These are phyloP conservation scores for Drosophila seguyi DNA, from an alignment of 1,140 invertebrate species.

Conservation along the genomic window DNA sequence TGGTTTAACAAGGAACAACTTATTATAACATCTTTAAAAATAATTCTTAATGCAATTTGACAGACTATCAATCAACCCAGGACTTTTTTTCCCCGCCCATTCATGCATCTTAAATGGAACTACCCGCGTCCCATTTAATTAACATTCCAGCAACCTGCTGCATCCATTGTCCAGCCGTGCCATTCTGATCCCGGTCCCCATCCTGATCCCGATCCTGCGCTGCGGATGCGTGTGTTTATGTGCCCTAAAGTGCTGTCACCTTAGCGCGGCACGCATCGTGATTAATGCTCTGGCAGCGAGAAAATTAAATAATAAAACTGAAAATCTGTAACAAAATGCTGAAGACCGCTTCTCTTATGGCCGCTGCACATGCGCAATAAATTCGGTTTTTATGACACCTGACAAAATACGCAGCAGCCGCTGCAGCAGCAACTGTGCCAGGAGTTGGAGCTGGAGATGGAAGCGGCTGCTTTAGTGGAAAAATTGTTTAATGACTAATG, in stretches of 20 bases:
- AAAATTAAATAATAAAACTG: constrained; percentile 79
- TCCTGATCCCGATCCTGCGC: not conserved
- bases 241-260: constrained; percentile 82
- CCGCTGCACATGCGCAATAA: constrained; percentile 84
- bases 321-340: constrained; percentile 72
- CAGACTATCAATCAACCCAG: constrained; percentile 3
- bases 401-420: constrained; percentile 82
- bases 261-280: constrained; percentile 75
- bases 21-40: too few species aligned
- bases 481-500: constrained; percentile 82
- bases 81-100: not conserved
- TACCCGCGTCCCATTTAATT: constrained; percentile 66
- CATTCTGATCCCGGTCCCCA: constrained; percentile 1
- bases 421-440: constrained; percentile 29
- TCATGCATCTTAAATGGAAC: constrained; percentile 25
- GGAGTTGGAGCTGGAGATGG: constrained; percentile 30
- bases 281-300: constrained; percentile 70
- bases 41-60: not conserved
- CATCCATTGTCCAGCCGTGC: not conserved
- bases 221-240: constrained; percentile 66
- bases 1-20: not conserved
- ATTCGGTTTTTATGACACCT: constrained; percentile 85
- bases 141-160: constrained; percentile 77
- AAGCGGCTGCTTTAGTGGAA: constrained; percentile 73
- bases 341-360: constrained; percentile 48